phyloP scores from a whole-genome alignment of 2,888 invertebrate genomes.

The Bugula neritina region DNA sequence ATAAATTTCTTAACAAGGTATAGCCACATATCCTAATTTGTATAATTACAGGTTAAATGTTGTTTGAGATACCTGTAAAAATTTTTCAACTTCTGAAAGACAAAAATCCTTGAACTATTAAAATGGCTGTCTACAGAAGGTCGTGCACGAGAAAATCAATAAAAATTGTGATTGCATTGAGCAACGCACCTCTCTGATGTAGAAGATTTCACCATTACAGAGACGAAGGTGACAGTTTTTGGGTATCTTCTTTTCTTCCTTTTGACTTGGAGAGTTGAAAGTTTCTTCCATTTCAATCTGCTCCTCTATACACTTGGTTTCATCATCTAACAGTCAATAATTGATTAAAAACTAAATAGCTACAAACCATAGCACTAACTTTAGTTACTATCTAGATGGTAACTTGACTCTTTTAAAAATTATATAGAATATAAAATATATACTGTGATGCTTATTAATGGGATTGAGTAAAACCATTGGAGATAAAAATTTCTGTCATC shows the following conservation, averaged over 20 bases:
- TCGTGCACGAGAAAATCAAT: too few relatives aligned
- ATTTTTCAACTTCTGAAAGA: background rate
- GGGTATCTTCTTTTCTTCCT: background rate
- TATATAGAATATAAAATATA: too few relatives aligned
- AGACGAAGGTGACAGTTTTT: slow-evolving; percentile 25
- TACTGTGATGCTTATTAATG: too few relatives aligned
- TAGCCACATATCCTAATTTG: too few relatives aligned
- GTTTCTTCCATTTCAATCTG: background rate
- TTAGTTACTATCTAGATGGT: too few relatives aligned
- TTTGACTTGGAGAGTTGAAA: background rate
- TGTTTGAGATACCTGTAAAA: background rate
- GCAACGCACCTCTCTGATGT: slow-evolving; percentile 31
- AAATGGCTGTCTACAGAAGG: background rate
- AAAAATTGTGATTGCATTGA: too few relatives aligned
- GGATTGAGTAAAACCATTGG: too few relatives aligned
- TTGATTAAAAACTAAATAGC: too few relatives aligned
- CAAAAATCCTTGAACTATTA: background rate
- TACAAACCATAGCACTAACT: too few relatives aligned
- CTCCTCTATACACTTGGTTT: background rate
- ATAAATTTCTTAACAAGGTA: too few relatives aligned
- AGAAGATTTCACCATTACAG: slow-evolving; percentile 33
- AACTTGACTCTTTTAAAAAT: too few relatives aligned
- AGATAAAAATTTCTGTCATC: too few relatives aligned
- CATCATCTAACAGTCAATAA: background rate
- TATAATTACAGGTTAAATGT: background rate